phyloP scores from a whole-genome alignment of 2,888 invertebrate species.

The Drosophila maculinotata region DNA sequence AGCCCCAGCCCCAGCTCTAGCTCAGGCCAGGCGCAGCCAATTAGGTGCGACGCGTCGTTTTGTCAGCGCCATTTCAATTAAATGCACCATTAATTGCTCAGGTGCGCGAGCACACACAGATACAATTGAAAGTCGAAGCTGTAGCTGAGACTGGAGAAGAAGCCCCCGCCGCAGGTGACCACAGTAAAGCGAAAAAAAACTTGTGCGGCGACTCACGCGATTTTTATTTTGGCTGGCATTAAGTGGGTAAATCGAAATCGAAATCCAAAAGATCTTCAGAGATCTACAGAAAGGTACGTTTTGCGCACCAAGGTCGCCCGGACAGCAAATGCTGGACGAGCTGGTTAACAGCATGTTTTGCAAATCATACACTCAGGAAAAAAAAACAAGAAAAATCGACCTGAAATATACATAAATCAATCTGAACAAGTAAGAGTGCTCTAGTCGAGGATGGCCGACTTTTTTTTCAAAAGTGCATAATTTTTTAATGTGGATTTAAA shows the following conservation, averaged over 20 bases:
- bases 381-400: too few species aligned
- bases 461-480: too few species aligned
- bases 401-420: too few species aligned
- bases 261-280: slow-evolving; percentile 23
- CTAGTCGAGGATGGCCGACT: too few species aligned
- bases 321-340: slow-evolving; percentile 20
- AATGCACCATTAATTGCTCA: slow-evolving; percentile 65
- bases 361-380: slow-evolving; percentile 17
- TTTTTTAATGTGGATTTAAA: too few species aligned
- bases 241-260: slow-evolving; percentile 30
- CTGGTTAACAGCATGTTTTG: slow-evolving; percentile 55
- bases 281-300: slow-evolving; percentile 34
- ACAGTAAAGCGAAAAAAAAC: slow-evolving; percentile 1
- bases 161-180: slow-evolving; percentile 48
- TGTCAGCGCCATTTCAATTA: slow-evolving; percentile 63
- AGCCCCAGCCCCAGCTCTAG: too few species aligned
- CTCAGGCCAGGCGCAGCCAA: slow-evolving; percentile 44
- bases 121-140: slow-evolving; percentile 37
- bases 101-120: slow-evolving; percentile 20
- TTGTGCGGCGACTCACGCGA: slow-evolving; percentile 20
- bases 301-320: slow-evolving; percentile 55
- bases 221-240: slow-evolving; percentile 19
- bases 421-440: too few species aligned
- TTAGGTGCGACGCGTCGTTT: slow-evolving; percentile 56
- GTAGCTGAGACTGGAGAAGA: too few species aligned